These are phyloP conservation scores for Ctenoplectra terminalis DNA, from an alignment of 1,140 invertebrate genomes.

Conservation along the genomic window DNA sequence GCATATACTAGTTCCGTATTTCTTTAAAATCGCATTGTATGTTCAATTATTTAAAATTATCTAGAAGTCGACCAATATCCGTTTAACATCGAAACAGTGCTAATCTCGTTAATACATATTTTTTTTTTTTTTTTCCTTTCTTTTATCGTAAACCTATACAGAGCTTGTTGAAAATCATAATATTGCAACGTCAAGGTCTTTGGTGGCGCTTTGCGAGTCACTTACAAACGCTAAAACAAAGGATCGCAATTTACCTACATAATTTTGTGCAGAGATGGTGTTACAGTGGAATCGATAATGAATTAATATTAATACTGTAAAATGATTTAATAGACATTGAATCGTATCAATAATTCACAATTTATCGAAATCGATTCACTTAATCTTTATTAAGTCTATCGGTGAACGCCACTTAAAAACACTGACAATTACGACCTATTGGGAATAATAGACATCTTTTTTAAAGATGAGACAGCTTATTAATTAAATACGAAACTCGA, in stretches of 20 bases:
- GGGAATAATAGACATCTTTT: slow-evolving; percentile 33
- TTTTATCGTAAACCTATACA: slow-evolving; percentile 12
- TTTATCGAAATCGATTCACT: slow-evolving; percentile 1
- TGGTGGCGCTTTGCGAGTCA: slow-evolving; percentile 36
- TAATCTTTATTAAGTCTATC: background rate
- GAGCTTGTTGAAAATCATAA: slow-evolving; percentile 19
- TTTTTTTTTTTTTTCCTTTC: no score
- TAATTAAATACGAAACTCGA: slow-evolving; percentile 41
- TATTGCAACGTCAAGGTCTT: slow-evolving; percentile 38
- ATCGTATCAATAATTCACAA: slow-evolving; percentile 12
- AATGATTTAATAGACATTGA: slow-evolving; percentile 17
- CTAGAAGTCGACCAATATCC: slow-evolving; percentile 30
- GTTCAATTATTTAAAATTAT: slow-evolving; percentile 7
- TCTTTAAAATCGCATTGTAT: background rate
- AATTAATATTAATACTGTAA: slow-evolving; percentile 38
- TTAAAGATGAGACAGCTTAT: slow-evolving; percentile 42
- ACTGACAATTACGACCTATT: slow-evolving; percentile 20
- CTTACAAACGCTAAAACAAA: slow-evolving; percentile 22
- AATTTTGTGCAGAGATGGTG: slow-evolving; percentile 28
- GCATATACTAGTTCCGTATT: background rate
- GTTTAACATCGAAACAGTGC: slow-evolving; percentile 28
- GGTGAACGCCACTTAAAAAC: slow-evolving; percentile 32
- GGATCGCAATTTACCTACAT: background rate
- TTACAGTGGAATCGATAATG: slow-evolving; percentile 18
- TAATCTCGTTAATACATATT: slow-evolving; percentile 5